Percentiles rank a stretch among this genome's conserved stretches.
These are phyloP conservation scores for Pipistrellus pipistrellus DNA, from an alignment of 2,797 vertebrate species.

Conservation along the genomic window DNA sequence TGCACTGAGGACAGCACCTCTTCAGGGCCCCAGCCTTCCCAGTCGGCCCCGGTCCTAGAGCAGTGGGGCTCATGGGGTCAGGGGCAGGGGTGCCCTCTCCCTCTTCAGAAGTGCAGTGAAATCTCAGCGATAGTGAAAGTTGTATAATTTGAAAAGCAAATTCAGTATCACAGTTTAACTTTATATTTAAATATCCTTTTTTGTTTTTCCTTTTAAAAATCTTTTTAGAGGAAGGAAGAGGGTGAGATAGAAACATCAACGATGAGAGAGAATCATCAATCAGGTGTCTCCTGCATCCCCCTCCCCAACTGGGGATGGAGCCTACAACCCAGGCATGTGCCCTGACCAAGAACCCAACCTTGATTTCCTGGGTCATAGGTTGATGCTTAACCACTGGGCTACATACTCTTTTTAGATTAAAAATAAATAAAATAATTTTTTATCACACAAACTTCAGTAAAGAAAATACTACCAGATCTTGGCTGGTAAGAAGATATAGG, in stretches of 20 bases:
- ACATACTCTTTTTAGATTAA: too few species aligned
- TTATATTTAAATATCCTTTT: neutral
- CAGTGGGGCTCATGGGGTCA: too few species aligned
- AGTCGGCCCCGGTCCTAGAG: rapidly evolving
- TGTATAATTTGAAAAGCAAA: neutral
- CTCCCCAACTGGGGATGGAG: too few species aligned
- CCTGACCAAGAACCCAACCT: too few species aligned
- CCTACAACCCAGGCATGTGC: too few species aligned
- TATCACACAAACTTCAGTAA: neutral
- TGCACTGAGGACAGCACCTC: neutral
- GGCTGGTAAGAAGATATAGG: neutral
- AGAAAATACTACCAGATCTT: neutral
- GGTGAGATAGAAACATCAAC: too few species aligned
- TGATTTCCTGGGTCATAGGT: too few species aligned
- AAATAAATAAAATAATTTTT: neutral
- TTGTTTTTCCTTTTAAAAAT: too few species aligned
- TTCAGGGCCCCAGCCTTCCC: neutral
- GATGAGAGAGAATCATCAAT: too few species aligned
- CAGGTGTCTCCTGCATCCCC: too few species aligned
- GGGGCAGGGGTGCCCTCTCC: neutral
- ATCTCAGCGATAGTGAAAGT: neutral
- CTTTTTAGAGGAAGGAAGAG: too few species aligned
- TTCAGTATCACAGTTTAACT: neutral
- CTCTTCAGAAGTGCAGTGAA: neutral
- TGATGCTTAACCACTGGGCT: too few species aligned